Base-by-base conservation (phyloP, 2,888 invertebrate genomes). In the Andrena fulva region DNA sequence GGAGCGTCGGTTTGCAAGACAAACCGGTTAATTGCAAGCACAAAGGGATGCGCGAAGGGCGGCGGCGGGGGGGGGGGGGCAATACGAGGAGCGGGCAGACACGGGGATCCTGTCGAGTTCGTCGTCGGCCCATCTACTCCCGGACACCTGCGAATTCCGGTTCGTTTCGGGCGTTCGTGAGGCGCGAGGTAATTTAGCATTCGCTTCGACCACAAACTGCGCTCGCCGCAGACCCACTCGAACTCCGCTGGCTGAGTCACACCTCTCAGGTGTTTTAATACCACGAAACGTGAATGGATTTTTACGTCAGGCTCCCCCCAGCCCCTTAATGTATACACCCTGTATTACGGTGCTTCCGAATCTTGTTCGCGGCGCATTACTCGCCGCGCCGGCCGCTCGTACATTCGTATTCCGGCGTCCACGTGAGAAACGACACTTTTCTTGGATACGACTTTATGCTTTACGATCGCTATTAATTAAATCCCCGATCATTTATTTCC, bases 61-160 rank as follows among this genome's bases (percentile, higher is more conserved):
- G 35, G 16, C 54, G 54, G 42, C n/a, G n/a, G 16, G 54, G 20
- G 4, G n/a, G n/a, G 10, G 70, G 5, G n/a, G 29, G 67, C 60
- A 29, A 73, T 8, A n/a, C 71, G 27, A 42, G 2, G 42, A 20
- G 56, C 70, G 27, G 24, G 56, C 70, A 64, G 79, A 68, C 50
- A 59, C 16, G 69, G 35, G 33, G 59, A 70, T 31, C 27, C 35
- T 27, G 64, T 56, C 63, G 64, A 33, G 24, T 12, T 8, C n/a
- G 52, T 56, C 20, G 56, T 59, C 35, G 70, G 42, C 42, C 66
- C 31, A 54, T 68, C 71, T 59, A 62, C 69, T 80, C 73, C 48
- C 60, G 29, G 85, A 76, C 82, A 85, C 85, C 85, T 85, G 85
- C 72, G 85, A 77, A 85, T 85, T 85, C 74, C 77, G 77, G 85